phyloP scores from a whole-genome alignment of 37 sponge, comb jelly and placozoan genomes.

The Bolinopsis microptera region DNA sequence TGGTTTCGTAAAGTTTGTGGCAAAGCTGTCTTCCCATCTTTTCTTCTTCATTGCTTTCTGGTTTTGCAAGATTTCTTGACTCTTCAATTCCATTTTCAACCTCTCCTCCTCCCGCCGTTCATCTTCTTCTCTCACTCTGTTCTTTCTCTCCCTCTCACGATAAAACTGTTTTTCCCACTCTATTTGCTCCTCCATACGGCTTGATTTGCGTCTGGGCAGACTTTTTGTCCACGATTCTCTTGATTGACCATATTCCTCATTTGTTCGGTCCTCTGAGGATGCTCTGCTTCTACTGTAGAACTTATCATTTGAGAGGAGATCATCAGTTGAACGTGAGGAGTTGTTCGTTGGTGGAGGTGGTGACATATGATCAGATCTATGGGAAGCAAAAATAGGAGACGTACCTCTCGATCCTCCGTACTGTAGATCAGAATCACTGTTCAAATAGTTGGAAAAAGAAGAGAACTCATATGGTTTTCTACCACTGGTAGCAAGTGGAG shows the following conservation, averaged over 20 bases:
- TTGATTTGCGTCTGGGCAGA: background rate
- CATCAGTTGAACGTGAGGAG: background rate
- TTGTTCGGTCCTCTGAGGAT: background rate
- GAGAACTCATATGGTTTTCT: background rate
- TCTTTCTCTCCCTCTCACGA: conserved; percentile 4
- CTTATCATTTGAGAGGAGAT: background rate
- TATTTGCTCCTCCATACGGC: background rate
- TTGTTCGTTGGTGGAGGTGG: background rate
- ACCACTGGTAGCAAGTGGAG: background rate
- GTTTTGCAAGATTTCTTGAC: background rate
- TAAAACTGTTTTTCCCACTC: background rate
- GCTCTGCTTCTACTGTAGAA: background rate
- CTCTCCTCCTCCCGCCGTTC: conserved; percentile 26
- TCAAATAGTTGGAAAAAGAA: background rate
- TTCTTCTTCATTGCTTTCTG: conserved; percentile 12
- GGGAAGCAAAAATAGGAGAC: background rate
- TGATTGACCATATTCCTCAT: background rate
- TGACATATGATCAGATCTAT: background rate
- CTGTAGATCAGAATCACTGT: background rate
- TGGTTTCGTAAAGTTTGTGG: background rate
- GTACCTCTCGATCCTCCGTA: background rate
- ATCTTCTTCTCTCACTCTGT: conserved; percentile 34
- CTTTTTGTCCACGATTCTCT: background rate
- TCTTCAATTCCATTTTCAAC: background rate
- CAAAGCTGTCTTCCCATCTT: conserved; percentile 30